Evolutionary conservation across 2,113 vertebrate genomes (phyloP).

Genomic region (Clarias magur): DNA sequence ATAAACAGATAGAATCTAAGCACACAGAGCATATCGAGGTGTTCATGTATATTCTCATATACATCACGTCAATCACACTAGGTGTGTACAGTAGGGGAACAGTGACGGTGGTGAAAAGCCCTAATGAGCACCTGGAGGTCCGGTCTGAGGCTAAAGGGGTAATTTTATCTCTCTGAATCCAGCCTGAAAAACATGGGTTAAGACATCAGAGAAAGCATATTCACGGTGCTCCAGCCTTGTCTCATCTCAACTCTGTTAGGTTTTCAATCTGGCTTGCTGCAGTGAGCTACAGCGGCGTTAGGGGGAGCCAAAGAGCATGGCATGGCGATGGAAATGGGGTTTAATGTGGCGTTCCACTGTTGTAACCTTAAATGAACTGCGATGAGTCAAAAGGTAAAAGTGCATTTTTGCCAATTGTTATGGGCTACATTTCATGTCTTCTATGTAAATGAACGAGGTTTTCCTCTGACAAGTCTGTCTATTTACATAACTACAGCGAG

Average conservation of each 20-base stretch:
- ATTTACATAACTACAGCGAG: background rate
- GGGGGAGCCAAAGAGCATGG: conserved; percentile 42
- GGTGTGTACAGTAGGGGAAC: conserved; percentile 26
- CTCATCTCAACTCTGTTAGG: conserved; percentile 23
- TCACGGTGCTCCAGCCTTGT: background rate
- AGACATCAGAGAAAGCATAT: conserved; percentile 31
- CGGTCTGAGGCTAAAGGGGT: conserved; percentile 51
- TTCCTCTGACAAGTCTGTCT: conserved; percentile 40
- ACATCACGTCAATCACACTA: conserved; percentile 21
- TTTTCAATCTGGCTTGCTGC: conserved; percentile 33
- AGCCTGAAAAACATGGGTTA: conserved; percentile 57
- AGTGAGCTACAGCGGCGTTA: conserved; percentile 37
- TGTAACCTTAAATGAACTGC: conserved; percentile 22
- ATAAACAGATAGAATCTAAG: conserved; percentile 22
- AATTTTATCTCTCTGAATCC: conserved; percentile 53
- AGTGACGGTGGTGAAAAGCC: conserved; percentile 44
- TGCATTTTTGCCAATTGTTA: background rate
- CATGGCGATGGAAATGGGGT: conserved; percentile 32
- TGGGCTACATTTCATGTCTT: background rate
- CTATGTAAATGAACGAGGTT: background rate
- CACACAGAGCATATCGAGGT: conserved; percentile 34
- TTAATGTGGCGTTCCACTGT: background rate
- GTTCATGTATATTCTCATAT: conserved; percentile 48
- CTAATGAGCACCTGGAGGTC: conserved; percentile 55
- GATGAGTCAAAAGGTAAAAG: conserved; percentile 29